phyloP scores from a whole-genome alignment of 2,113 vertebrate genomes.

The Pseudorasbora parva region DNA sequence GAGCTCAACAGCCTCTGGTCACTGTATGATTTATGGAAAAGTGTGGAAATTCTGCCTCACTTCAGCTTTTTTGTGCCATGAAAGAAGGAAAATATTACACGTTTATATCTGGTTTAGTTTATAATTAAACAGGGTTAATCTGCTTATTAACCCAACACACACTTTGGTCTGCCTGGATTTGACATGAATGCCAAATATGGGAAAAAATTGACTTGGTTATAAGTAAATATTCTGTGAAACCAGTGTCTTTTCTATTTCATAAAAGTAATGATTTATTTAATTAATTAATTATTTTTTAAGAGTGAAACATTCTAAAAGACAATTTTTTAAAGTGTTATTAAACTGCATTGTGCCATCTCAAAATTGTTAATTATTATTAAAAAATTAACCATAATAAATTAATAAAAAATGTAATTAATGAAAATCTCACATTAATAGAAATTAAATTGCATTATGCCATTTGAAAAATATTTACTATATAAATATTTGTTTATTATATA shows the following conservation, averaged over 20 bases:
- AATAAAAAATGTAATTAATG: neutral
- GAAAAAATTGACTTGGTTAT: neutral
- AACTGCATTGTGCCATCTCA: neutral
- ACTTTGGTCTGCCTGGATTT: neutral
- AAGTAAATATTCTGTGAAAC: neutral
- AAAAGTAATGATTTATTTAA: no score
- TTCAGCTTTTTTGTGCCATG: neutral
- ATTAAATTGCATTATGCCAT: neutral
- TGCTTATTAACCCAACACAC: neutral
- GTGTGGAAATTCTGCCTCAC: no score
- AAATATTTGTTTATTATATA: no score
- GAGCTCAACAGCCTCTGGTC: no score
- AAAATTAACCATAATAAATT: no score
- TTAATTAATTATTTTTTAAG: neutral
- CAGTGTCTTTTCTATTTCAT: neutral
- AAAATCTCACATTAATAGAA: neutral
- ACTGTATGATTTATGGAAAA: no score
- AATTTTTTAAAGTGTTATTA: neutral
- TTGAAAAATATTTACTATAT: no score
- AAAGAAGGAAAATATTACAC: neutral
- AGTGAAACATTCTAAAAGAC: neutral
- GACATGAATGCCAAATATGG: neutral
- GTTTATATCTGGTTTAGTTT: neutral
- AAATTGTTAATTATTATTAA: no score
- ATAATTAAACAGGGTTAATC: neutral